A percentile compares a stretch with the other conserved stretches of the same genome.
Conservation (phyloP, 2,113 vertebrate genomes). For the Scomber japonicus region DNA sequence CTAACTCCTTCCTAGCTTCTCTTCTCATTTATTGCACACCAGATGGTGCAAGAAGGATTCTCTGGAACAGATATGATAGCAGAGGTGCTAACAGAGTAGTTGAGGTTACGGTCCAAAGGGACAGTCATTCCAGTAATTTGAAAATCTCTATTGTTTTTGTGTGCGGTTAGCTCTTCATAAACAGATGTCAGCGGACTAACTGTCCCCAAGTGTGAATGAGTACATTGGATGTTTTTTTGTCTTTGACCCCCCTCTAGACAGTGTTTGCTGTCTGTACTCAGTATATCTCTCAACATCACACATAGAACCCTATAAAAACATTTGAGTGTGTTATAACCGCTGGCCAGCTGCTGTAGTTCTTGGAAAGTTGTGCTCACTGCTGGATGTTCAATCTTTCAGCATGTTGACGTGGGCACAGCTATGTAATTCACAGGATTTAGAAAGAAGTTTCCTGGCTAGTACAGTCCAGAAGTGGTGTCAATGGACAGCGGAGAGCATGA, state of each 20-base stretch:
- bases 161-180: conserved; percentile 37
- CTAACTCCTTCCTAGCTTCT: conserved; percentile 25
- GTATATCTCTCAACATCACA: conserved; percentile 53
- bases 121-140: conserved; percentile 45
- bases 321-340: conserved; percentile 27
- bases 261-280: conserved; percentile 13
- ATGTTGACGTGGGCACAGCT: conserved; percentile 19
- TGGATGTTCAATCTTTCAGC: conserved; percentile 51
- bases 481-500: conserved; percentile 6
- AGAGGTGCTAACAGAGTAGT: conserved; percentile 37
- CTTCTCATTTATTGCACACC: conserved; percentile 45
- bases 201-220: conserved; percentile 57
- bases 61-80: conserved; percentile 33
- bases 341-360: conserved; percentile 50
- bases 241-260: conserved; percentile 10
- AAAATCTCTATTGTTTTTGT: conserved; percentile 35
- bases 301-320: conserved; percentile 47
- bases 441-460: conserved; percentile 36
- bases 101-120: conserved; percentile 31
- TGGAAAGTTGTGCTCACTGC: conserved; percentile 38
- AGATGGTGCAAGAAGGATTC: conserved; percentile 45
- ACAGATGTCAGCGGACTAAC: conserved; percentile 50
- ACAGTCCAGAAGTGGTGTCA: conserved; percentile 22
- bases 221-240: conserved; percentile 52
- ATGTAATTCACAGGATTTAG: conserved; percentile 27